Evolutionary conservation across 1,140 invertebrate species (phyloP), one percentile per base, ranked within the genome.

Genomic region (Drosophila murphyi): DNA sequence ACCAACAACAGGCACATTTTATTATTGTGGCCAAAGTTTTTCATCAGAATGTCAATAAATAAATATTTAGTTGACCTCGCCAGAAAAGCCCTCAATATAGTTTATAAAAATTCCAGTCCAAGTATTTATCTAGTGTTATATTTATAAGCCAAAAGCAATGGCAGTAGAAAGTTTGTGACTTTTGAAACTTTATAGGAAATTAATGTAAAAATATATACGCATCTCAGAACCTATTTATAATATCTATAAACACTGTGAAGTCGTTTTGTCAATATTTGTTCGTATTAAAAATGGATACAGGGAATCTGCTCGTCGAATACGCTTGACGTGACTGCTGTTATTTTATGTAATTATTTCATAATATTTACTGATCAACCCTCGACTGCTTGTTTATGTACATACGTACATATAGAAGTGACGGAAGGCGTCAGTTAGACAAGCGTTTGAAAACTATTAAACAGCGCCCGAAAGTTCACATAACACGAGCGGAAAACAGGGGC

Each of bases 381-480:
- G 72, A 35, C 5, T n/a, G 10, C 48, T n/a, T 20, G 20, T 55
- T 57, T 35, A 54, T 65, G 48, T 60, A 31, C 5, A 34, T 55
- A 55, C 45, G n/a, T 51, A 35, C 43, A 32, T 61, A 47, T 62
- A 43, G 39, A 35, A 65, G 76, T 87, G 83, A 80, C 85, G 85
- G 80, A 85, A 89, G 86, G 85, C 85, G 80, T 87, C 85, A 88
- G 80, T 85, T 88, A 81, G 85, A 89, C 80, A 89, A 80, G 77
- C 85, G 71, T 83, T 89, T 85, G 81, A 89, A 89, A 89, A 89
- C 85, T 89, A 89, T 89, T 89, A 85, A 89, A 85, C 85, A 81
- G 85, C 68, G 85, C 81, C 85, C 82, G 82, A 89, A 77, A 89
- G 85, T 89, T 89, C 80, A 80, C 82, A 62, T 64, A 56, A 71